Percentiles rank a stretch among this genome's conserved stretches.
These are phyloP conservation scores for Drosophila parthenogenetica DNA, from an alignment of 2,888 invertebrate genomes.

Conservation along the genomic window DNA sequence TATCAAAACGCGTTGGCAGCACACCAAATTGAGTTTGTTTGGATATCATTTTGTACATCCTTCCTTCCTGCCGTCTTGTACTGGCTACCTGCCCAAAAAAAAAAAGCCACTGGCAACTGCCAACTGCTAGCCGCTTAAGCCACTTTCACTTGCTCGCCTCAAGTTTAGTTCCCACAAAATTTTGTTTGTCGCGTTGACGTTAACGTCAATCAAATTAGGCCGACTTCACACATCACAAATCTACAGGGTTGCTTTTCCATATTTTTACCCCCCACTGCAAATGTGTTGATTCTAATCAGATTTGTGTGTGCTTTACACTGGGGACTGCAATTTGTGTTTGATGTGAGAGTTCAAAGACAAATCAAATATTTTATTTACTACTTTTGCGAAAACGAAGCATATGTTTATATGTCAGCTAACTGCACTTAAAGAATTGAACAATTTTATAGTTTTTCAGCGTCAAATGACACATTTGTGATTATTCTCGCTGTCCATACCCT, in stretches of 20 bases:
- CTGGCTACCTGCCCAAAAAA: conserved; percentile 61
- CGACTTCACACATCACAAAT: conserved; percentile 67
- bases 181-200: conserved; percentile 54
- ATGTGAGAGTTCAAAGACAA: conserved; percentile 59
- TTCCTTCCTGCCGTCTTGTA: conserved; percentile 4
- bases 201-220: conserved; percentile 75
- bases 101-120: conserved; percentile 36
- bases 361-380: conserved; percentile 66
- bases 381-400: not conserved
- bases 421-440: no score
- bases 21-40: conserved; percentile 77
- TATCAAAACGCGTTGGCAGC: conserved; percentile 76
- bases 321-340: conserved; percentile 77
- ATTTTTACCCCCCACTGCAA: no score
- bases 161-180: conserved; percentile 61
- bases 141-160: conserved; percentile 55
- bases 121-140: conserved; percentile 40
- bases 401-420: not conserved
- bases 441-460: no score
- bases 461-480: conserved; percentile 44
- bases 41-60: conserved; percentile 56
- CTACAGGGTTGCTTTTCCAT: not conserved
- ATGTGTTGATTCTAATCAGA: conserved; percentile 66
- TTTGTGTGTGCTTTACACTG: conserved; percentile 59
- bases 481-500: not conserved